phyloP scores from a whole-genome alignment of 2,888 invertebrate species.

The Cryptocephalus primarius region DNA sequence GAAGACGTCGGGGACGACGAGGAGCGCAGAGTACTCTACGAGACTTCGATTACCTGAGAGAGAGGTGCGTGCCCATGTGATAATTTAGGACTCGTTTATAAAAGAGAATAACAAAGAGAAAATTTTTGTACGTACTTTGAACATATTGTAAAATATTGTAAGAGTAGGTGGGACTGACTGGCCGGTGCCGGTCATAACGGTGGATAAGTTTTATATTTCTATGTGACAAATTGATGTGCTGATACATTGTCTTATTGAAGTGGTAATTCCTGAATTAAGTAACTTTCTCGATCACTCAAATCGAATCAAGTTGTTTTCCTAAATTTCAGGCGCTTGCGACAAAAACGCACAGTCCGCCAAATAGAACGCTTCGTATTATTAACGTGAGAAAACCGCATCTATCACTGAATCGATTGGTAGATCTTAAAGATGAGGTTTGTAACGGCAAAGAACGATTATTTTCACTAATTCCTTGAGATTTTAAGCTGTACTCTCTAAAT shows the following conservation, averaged over 20 bases:
- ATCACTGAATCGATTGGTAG: too few relatives aligned
- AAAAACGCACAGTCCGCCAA: too few relatives aligned
- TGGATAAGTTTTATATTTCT: conserved; percentile 6
- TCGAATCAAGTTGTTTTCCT: background rate
- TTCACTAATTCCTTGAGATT: too few relatives aligned
- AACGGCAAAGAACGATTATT: too few relatives aligned
- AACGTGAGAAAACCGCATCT: too few relatives aligned
- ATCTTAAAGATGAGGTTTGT: too few relatives aligned
- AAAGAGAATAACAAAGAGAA: background rate
- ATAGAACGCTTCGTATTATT: too few relatives aligned
- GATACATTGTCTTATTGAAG: conserved; percentile 4
- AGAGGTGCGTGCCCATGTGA: conserved; percentile 7
- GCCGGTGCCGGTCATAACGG: background rate
- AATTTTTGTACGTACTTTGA: background rate
- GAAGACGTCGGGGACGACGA: conserved; percentile 43
- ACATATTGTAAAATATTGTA: conserved; percentile 16
- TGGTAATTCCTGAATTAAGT: background rate
- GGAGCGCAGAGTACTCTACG: conserved; percentile 38
- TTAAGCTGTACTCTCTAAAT: too few relatives aligned
- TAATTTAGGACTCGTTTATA: conserved; percentile 5
- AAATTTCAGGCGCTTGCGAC: too few relatives aligned
- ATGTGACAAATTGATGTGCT: conserved; percentile 9
- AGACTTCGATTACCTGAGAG: conserved; percentile 26
- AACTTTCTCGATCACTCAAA: background rate
- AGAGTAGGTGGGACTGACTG: conserved; percentile 12